These are phyloP conservation scores for Peromyscus eremicus DNA, from an alignment of 2,797 vertebrate species.

Conservation along the genomic window DNA sequence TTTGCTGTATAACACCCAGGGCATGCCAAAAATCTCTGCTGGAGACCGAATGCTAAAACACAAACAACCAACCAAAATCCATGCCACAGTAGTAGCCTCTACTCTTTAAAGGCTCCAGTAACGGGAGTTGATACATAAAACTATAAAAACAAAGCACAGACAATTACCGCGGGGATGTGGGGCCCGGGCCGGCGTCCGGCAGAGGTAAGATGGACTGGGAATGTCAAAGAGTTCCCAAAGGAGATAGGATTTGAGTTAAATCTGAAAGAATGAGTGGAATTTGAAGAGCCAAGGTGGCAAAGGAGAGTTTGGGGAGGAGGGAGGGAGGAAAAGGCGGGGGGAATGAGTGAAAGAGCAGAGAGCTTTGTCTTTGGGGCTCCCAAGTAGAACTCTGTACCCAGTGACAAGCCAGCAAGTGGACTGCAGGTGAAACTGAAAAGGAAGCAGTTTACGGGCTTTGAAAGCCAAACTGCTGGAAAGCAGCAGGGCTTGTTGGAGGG, in stretches of 20 bases:
- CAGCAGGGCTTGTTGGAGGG: neutral
- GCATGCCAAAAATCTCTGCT: neutral
- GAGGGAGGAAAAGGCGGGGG: neutral
- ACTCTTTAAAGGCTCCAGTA: neutral
- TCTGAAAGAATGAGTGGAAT: slow-evolving; percentile 41
- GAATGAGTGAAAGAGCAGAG: neutral
- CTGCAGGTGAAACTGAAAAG: neutral
- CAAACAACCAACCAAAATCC: neutral
- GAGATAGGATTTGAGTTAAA: slow-evolving; percentile 19
- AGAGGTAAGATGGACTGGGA: neutral
- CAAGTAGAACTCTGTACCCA: neutral
- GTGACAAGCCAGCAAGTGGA: neutral
- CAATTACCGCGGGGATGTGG: neutral
- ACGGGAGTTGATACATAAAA: neutral
- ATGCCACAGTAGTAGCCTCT: neutral
- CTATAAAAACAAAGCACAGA: neutral
- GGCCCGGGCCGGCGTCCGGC: fast-evolving
- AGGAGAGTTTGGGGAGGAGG: neutral
- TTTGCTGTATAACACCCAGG: neutral
- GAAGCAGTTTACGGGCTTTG: neutral
- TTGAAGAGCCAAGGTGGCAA: neutral
- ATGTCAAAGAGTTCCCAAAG: slow-evolving; percentile 51
- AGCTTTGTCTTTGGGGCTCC: neutral
- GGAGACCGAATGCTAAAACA: neutral
- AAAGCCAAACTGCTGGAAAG: slow-evolving; percentile 11